Evolutionary conservation across 2,888 invertebrate genomes (phyloP).

Genomic region (Reticulitermes lucifugus): DNA sequence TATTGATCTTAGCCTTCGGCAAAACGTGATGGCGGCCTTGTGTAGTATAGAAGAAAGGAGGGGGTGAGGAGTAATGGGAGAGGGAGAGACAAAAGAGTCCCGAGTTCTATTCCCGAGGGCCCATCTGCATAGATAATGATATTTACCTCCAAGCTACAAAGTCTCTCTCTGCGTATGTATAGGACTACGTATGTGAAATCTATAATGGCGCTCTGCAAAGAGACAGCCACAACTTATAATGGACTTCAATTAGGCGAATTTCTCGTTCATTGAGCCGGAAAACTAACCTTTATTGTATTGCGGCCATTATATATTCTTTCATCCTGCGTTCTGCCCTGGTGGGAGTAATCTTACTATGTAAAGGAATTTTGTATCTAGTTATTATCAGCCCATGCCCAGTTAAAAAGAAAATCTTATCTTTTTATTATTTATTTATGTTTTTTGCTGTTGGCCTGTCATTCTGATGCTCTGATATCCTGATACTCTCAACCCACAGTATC

Average conservation of each 20-base stretch:
- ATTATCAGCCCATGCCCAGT: neutral
- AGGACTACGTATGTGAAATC: slow-evolving; percentile 26
- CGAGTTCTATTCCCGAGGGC: slow-evolving; percentile 59
- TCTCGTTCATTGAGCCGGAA: slow-evolving; percentile 49
- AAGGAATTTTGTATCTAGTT: neutral
- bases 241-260: slow-evolving; percentile 36
- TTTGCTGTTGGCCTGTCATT: no score
- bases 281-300: slow-evolving; percentile 44
- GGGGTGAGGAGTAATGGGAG: slow-evolving; percentile 35
- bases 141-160: slow-evolving; percentile 56
- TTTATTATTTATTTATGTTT: neutral
- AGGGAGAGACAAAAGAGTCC: slow-evolving; percentile 54
- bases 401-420: neutral
- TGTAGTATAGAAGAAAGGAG: slow-evolving; percentile 31
- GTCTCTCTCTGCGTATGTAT: slow-evolving; percentile 18
- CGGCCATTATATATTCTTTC: neutral
- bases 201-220: slow-evolving; percentile 24
- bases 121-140: slow-evolving; percentile 63
- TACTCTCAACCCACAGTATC: no score
- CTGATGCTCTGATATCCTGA: no score
- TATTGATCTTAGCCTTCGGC: slow-evolving; percentile 52
- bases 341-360: neutral
- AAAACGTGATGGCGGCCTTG: slow-evolving; percentile 51
- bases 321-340: neutral
- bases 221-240: slow-evolving; percentile 1